Evolutionary conservation across 2,113 vertebrate species (phyloP).

Genomic region (Zosterops japonicus): DNA sequence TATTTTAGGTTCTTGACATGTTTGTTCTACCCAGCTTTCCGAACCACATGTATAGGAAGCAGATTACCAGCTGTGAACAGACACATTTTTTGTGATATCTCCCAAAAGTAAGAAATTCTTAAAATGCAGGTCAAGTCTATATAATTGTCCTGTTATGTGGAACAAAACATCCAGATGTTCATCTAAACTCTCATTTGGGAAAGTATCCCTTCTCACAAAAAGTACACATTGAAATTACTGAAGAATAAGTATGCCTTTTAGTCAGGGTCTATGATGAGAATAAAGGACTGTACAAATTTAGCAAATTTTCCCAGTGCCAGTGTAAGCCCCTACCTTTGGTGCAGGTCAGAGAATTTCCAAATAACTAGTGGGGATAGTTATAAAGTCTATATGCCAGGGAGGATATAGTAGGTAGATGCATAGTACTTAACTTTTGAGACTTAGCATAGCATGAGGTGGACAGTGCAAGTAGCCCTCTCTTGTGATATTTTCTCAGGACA

Average conservation of each 20-base stretch:
- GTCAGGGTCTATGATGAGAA: not conserved
- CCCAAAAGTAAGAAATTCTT: not conserved
- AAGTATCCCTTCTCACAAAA: not conserved
- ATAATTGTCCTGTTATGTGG: not conserved
- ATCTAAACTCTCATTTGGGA: not conserved
- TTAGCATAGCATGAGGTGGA: not conserved
- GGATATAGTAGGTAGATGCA: not conserved
- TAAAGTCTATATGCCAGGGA: not conserved
- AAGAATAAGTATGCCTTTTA: not conserved
- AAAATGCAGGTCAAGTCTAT: not conserved
- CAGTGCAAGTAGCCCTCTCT: not conserved
- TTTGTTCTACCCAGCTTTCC: not conserved
- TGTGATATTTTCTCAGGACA: not conserved
- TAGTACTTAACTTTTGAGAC: not conserved
- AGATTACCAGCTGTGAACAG: not conserved
- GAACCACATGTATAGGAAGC: not conserved
- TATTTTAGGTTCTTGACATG: not conserved
- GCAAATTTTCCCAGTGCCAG: not conserved
- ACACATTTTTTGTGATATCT: not conserved
- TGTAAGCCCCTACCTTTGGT: not conserved
- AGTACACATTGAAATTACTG: not conserved
- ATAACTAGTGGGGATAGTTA: not conserved
- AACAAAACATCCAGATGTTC: not conserved
- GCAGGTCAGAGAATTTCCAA: not conserved
- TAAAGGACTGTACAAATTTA: not conserved